Evolutionary conservation across 1,140 invertebrate genomes (phyloP), one percentile per base, ranked within the genome.

Genomic region (Ectropis grisescens): DNA sequence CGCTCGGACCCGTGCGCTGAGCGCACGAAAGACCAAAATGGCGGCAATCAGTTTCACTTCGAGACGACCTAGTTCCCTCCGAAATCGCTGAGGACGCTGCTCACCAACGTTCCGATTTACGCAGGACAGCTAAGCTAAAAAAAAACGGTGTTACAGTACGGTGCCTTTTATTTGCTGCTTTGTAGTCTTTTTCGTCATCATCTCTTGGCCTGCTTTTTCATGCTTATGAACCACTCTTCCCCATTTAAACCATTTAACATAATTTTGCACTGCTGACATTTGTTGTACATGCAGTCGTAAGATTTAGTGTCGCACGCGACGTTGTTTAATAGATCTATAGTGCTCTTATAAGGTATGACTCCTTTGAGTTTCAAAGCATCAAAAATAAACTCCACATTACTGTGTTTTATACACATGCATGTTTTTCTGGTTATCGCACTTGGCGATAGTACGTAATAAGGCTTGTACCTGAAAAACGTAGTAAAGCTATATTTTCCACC

Each of bases 331-430:
- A 34, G 1, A 2, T 26, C 25, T 6, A 13, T 11, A 2, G 13
- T 27, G 10, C 10, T 26, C 2, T 3, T 26, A 0, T 14, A 9
- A 2, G 11, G 1, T n/a, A 27, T 2, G 4, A 27, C 13, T 14
- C 1, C 5, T 13, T 36, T 32, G 6, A 1, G 6, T 9, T 29
- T 33, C 7, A 42, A 11, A 11, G 13, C 13, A 16, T 12, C n/a
- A 11, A 32, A 32, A 1, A 36, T 11, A 11, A 27, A 27, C 11
- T 46, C 24, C 2, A 40, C 12, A 11, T 48, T 48, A 23, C 22
- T 25, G 14, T 48, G 46, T 13, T 42, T 48, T 11, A 37, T 28
- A 13, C 46, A 48, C 8, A 33, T 5, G 8, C 46, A 43, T 12
- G 46, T 48, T 1, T 48, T 15, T 37, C 46, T 35, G 4, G 13